Evolutionary conservation across 2,797 vertebrate species (phyloP), one percentile per base, ranked within the genome.

Genomic region (Heliangelus exortis): DNA sequence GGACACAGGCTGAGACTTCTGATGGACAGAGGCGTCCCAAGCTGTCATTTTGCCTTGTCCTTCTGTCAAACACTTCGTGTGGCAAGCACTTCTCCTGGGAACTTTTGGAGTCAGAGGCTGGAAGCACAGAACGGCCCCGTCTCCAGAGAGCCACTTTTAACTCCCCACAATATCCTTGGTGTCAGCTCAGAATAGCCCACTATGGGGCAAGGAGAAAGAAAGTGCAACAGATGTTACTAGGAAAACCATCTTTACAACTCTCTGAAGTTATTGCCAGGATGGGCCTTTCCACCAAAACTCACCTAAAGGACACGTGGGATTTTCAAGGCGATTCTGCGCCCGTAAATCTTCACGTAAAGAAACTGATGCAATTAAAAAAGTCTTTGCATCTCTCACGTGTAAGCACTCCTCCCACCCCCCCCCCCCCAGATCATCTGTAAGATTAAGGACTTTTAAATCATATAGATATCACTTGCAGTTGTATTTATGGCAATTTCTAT

Each of bases 141-240:
- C 96, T 96, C 97, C 79, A 73, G 80, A 96, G 97, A 96, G 93
- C 92, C 91, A 91, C 96, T 96, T 97, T 97, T 97, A 96, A 95
- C 90, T 94, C 83, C 61, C 19, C 33, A 95, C 91, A 94, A 96
- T 93, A 91, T 96, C 96, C 89, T 96, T 84, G 87, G 91, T 96
- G 94, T 97, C 91, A 90, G 93, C 92, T 93, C 78, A 97, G 96
- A 98, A 97, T 96, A 97, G 96, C 96, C 96, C 95, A 94, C 96
- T 96, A 97, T 96, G 97, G 97, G 95, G 96, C 93, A 94, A 89
- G 85, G 82, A 72, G 89, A 95, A 96, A 94, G 94, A 97, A 95
- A 96, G 91, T 11, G 54, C 88, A 96, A 95, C 97, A 97, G 97
- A 97, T 97, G 97, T 97, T 97, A 88, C 97, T 95, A 95, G 96